phyloP scores from a whole-genome alignment of 2,888 invertebrate genomes.

The Amphiduros pacificus region DNA sequence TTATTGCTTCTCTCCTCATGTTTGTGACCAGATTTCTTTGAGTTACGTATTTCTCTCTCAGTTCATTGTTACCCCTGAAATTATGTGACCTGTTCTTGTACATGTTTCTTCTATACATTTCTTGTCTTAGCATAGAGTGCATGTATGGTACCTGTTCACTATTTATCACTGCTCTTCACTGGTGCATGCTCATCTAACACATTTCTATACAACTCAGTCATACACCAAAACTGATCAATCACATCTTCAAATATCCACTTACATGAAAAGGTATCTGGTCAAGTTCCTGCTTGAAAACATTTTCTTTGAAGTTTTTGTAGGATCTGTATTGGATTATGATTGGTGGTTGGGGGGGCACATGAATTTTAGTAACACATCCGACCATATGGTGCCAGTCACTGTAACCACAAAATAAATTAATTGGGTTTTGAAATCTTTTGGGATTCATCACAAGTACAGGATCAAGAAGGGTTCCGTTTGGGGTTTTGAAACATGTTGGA shows the following conservation, averaged over 20 bases:
- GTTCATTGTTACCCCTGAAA: no score
- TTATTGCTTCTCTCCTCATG: neutral
- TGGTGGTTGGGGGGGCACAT: neutral
- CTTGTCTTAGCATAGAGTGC: neutral
- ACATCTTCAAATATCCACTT: neutral
- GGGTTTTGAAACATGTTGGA: neutral
- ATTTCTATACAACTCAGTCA: neutral
- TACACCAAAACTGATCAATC: neutral
- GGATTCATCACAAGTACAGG: neutral
- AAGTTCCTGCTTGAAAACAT: neutral
- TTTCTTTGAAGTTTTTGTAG: neutral
- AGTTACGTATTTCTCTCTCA: no score
- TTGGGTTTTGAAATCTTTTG: neutral
- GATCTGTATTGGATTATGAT: neutral
- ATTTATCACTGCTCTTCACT: neutral
- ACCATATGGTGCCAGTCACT: neutral
- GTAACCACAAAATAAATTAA: neutral
- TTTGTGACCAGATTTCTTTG: neutral
- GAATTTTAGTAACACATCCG: neutral
- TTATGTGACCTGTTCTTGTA: neutral
- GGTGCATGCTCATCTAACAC: neutral
- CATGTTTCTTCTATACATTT: neutral
- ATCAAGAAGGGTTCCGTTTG: neutral
- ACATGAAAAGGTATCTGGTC: neutral
- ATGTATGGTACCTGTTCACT: neutral